These are phyloP conservation scores for Mesorhabditis spiculigera DNA, from an alignment of 2,888 invertebrate species.

Conservation along the genomic window DNA sequence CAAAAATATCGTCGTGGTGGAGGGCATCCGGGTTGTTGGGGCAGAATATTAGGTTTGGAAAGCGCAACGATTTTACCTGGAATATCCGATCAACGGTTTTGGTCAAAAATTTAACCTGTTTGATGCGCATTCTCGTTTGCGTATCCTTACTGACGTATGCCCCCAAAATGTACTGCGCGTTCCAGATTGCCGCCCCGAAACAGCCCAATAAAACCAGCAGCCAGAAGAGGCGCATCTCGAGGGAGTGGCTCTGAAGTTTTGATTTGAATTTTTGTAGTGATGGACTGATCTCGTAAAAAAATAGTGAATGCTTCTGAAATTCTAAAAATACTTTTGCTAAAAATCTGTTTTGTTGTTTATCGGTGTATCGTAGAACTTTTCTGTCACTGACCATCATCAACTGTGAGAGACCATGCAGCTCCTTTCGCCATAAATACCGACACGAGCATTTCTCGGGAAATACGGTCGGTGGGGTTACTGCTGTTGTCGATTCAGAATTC, in stretches of 20 bases:
- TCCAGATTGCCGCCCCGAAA: slow-evolving; percentile 22
- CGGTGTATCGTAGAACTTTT: background rate
- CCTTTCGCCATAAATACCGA: slow-evolving; percentile 30
- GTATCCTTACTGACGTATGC: slow-evolving; percentile 26
- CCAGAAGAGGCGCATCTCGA: slow-evolving; percentile 19
- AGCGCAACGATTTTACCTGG: slow-evolving; percentile 21
- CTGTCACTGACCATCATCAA: slow-evolving; percentile 30
- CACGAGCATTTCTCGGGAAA: slow-evolving; percentile 24
- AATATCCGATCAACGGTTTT: background rate
- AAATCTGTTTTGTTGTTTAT: too few species aligned
- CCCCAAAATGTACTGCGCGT: slow-evolving; percentile 22
- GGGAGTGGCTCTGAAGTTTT: background rate
- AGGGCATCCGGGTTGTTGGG: slow-evolving; percentile 30
- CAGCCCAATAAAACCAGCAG: slow-evolving; percentile 19
- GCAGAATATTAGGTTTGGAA: slow-evolving; percentile 31
- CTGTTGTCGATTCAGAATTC: slow-evolving; percentile 29
- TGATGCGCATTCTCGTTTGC: slow-evolving; percentile 25
- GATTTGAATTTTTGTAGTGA: too few species aligned
- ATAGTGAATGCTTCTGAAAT: background rate
- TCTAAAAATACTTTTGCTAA: too few species aligned
- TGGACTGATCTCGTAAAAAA: background rate
- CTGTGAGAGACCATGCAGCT: slow-evolving; percentile 29
- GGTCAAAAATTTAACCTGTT: slow-evolving; percentile 17
- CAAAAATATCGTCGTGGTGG: slow-evolving; percentile 24
- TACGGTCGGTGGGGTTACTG: slow-evolving; percentile 17